phyloP scores from a whole-genome alignment of 2,113 vertebrate species.

The Petromus typicus region DNA sequence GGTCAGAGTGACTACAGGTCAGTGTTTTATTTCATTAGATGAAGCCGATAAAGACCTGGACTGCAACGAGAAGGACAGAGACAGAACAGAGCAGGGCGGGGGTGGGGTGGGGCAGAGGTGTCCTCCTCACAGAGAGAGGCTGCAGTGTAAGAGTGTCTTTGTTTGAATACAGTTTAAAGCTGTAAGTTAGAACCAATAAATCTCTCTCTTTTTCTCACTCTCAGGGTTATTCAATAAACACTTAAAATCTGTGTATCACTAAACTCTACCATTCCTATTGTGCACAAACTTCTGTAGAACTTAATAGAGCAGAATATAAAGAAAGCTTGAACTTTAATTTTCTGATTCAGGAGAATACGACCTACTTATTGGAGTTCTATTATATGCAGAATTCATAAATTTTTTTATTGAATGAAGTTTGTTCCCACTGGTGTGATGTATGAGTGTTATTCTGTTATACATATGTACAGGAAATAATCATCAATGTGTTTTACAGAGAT shows the following conservation, averaged over 20 bases:
- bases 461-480: slow-evolving; percentile 35
- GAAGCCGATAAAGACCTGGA: neutral
- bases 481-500: slow-evolving; percentile 67
- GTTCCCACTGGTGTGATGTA: neutral
- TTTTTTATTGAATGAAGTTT: neutral
- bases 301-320: neutral
- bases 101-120: neutral
- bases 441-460: neutral
- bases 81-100: neutral
- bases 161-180: neutral
- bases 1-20: neutral
- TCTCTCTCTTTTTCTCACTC: neutral
- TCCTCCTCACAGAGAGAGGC: neutral
- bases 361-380: neutral
- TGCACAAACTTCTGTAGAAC: neutral
- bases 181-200: neutral
- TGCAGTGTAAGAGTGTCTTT: neutral
- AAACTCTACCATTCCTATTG: neutral
- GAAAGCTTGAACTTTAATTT: slow-evolving; percentile 4
- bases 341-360: neutral
- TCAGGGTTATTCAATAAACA: neutral
- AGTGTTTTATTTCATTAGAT: neutral
- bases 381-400: neutral
- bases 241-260: neutral
- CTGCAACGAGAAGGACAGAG: neutral